Base-by-base conservation (phyloP, 2,888 invertebrate species). In the Sminthurides aquaticus region DNA sequence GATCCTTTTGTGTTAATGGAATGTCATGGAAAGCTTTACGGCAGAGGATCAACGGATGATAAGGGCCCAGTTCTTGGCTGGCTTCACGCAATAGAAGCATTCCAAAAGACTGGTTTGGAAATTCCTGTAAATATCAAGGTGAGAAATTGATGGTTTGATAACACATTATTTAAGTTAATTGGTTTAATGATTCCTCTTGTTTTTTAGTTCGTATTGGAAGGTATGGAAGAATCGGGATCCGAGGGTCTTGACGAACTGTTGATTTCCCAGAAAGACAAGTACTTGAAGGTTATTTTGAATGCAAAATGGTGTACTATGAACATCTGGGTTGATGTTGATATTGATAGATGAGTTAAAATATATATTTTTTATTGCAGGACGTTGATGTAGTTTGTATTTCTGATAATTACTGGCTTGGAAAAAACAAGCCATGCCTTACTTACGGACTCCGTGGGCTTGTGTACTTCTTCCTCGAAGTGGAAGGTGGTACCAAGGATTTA, bases 321-420 rank as follows among this genome's bases (percentile, higher is more conserved):
- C 27, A 5, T 26, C 5, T 43, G 48, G 48, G 11, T 43, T 43
- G 18, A 15, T 43, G 48, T n/a, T n/a, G n/a, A n/a, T n/a, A n/a
- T n/a, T n/a, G n/a, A n/a, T n/a, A n/a, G n/a, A n/a, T n/a, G n/a
- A n/a, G n/a, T n/a, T n/a, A n/a, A n/a, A n/a, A n/a, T n/a, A n/a
- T n/a, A n/a, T n/a, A n/a, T 55, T 3, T 58, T 28, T 61, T 60
- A 78, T 52, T 56, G 25, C 27, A 86, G 65, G 84, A 85, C 77
- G 88, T 93, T 0, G 96, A 98, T 79, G 97, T 86, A 80, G 92
- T 96, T 20, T 97, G 97, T 79, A 97, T 99, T 77, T 96, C 96
- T 27, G 98, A 99, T 79, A 99, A 97, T 80, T 99, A 98, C 78
- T 99, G 98, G 98, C 81, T 99, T 67, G 97, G 98, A 1, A 95